Evolutionary conservation across 2,888 invertebrate species (phyloP).

Genomic region (Caenorhabditis sp.): DNA sequence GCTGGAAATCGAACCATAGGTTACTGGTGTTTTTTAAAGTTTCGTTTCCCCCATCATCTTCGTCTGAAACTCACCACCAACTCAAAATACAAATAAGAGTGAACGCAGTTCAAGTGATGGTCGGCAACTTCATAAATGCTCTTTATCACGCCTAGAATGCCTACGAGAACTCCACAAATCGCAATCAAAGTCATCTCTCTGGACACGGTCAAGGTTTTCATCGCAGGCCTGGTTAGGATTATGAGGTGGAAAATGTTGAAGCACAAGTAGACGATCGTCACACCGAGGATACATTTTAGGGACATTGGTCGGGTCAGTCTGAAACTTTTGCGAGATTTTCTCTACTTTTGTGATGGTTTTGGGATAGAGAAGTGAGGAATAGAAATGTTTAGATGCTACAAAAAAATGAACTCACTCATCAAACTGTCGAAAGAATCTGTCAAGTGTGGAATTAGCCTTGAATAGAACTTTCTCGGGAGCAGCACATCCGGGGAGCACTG

Average conservation of each 20-base stretch:
- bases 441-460: constrained; percentile 22
- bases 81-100: constrained; percentile 26
- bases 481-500: constrained; percentile 43
- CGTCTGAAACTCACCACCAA: constrained; percentile 12
- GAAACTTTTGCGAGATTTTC: background rate
- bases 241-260: constrained; percentile 53
- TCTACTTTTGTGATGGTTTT: background rate
- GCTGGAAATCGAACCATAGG: background rate
- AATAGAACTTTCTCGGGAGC: constrained; percentile 28
- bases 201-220: constrained; percentile 46
- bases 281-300: constrained; percentile 7
- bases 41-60: no score
- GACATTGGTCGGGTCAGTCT: constrained; percentile 16
- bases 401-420: constrained; percentile 38
- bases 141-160: constrained; percentile 13
- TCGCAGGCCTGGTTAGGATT: constrained; percentile 34
- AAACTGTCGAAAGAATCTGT: constrained; percentile 31
- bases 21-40: background rate
- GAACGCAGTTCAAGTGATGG: constrained; percentile 1
- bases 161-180: constrained; percentile 38
- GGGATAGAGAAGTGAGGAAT: no score
- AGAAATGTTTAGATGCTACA: background rate
- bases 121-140: constrained; percentile 32
- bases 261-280: constrained; percentile 7
- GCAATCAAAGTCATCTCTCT: constrained; percentile 58